These are phyloP conservation scores for Colossoma macropomum DNA, from an alignment of 2,113 vertebrate species.

Conservation along the genomic window DNA sequence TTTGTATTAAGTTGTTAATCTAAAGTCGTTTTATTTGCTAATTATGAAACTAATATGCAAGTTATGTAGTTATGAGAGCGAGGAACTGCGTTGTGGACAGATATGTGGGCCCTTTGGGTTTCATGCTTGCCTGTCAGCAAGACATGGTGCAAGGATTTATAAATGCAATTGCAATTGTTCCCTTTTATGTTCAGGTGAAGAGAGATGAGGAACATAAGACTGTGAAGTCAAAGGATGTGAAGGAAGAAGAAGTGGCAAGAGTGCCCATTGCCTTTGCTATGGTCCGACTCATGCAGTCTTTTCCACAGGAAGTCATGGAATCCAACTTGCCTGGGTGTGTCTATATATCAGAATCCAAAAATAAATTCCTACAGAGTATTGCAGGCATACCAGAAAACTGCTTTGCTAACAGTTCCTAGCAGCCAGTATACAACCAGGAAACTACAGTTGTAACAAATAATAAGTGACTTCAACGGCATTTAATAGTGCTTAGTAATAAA, in stretches of 20 bases:
- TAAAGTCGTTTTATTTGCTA: too few relatives aligned
- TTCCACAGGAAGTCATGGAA: slow-evolving; percentile 89
- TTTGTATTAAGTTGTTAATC: too few relatives aligned
- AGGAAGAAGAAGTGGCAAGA: slow-evolving; percentile 91
- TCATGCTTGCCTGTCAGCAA: too few relatives aligned
- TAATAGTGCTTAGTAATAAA: too few relatives aligned
- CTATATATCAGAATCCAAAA: not conserved
- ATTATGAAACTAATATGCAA: too few relatives aligned
- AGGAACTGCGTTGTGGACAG: too few relatives aligned
- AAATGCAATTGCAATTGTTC: not conserved
- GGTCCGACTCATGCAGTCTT: slow-evolving; percentile 93
- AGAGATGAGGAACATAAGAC: slow-evolving; percentile 93
- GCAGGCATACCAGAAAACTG: not conserved
- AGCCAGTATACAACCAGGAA: too few relatives aligned
- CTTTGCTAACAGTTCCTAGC: too few relatives aligned
- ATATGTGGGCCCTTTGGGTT: too few relatives aligned
- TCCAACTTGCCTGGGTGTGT: slow-evolving; percentile 86
- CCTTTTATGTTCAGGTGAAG: slow-evolving; percentile 80
- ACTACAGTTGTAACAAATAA: too few relatives aligned
- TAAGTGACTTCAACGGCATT: too few relatives aligned
- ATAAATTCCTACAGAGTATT: not conserved
- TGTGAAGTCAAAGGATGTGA: slow-evolving; percentile 88
- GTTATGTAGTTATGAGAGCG: too few relatives aligned
- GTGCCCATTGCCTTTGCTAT: slow-evolving; percentile 94
- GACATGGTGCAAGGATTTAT: not conserved